These are phyloP conservation scores for Drosophila jambulina DNA, from an alignment of 1,140 invertebrate genomes.

Conservation along the genomic window DNA sequence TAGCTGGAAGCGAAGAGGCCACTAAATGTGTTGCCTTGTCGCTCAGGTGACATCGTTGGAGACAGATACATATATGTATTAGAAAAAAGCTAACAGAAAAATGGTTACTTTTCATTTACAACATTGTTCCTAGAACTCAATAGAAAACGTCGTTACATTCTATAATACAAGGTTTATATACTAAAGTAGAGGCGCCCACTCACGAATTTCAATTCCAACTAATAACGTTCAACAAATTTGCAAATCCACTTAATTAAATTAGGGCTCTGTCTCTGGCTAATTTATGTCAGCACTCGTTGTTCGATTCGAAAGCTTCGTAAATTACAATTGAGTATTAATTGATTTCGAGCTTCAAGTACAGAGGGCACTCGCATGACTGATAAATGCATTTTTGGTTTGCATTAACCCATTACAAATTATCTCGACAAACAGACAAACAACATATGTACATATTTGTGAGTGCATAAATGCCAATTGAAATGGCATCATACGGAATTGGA, in stretches of 20 bases:
- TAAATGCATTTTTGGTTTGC: slow-evolving; percentile 41
- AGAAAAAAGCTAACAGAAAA: neutral
- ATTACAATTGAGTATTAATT: slow-evolving; percentile 49
- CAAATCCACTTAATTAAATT: slow-evolving; percentile 50
- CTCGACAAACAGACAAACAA: slow-evolving; percentile 12
- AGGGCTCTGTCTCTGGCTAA: slow-evolving; percentile 37
- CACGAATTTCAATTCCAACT: slow-evolving; percentile 19
- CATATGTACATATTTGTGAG: slow-evolving; percentile 7
- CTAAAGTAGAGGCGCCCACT: neutral
- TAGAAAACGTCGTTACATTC: neutral
- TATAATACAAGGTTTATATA: neutral
- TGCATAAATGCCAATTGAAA: slow-evolving; percentile 21
- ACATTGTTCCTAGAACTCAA: neutral
- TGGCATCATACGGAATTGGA: slow-evolving; percentile 58
- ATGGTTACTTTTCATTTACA: neutral
- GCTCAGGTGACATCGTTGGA: slow-evolving; percentile 51
- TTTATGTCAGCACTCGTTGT: slow-evolving; percentile 40
- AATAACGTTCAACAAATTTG: slow-evolving; percentile 34
- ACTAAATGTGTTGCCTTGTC: slow-evolving; percentile 68
- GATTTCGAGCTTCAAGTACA: slow-evolving; percentile 46
- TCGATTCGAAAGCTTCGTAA: slow-evolving; percentile 31
- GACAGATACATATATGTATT: neutral
- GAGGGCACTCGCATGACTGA: slow-evolving; percentile 28
- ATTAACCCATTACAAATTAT: slow-evolving; percentile 49
- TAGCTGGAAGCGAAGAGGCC: slow-evolving; percentile 22